These are phyloP conservation scores for Bombyx mori DNA, from an alignment of 1,140 invertebrate species.

Conservation along the genomic window ASM3026992v2 NC_085123.1:812501-813000, in stretches of 20 bases:
- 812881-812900: no score
- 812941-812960: no score
- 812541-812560: slow-evolving; percentile 90
- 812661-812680: background rate
- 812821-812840: slow-evolving; percentile 89
- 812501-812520: no score
- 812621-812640: slow-evolving; percentile 82
- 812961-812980: no score
- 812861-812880: no score
- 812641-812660: slow-evolving; percentile 84
- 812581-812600: slow-evolving; percentile 75
- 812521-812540: slow-evolving; percentile 60
- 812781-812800: slow-evolving; percentile 91
- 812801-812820: slow-evolving; percentile 89
- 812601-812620: slow-evolving; percentile 86
- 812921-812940: no score
- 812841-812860: slow-evolving; percentile 79
- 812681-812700: no score
- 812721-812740: slow-evolving; percentile 88
- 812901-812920: no score
- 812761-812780: slow-evolving; percentile 79
- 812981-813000: no score
- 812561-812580: slow-evolving; percentile 77
- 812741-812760: slow-evolving; percentile 84
- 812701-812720: slow-evolving; percentile 8